Evolutionary conservation across 2,888 invertebrate genomes (phyloP), one percentile per base, ranked within the genome.

Genomic region (Catocala fraxini): DNA sequence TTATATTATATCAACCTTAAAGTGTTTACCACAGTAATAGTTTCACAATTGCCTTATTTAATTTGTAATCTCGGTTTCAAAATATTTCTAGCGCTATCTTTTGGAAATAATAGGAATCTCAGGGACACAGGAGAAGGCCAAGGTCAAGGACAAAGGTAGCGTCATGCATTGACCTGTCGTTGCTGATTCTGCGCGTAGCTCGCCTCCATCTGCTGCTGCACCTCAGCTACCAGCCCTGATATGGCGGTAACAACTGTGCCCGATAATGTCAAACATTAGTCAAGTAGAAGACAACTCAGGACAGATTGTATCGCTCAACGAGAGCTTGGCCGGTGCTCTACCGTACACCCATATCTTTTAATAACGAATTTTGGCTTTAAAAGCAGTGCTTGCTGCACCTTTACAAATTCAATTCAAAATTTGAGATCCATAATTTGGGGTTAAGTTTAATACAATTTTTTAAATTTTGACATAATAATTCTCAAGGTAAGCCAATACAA

Each of bases 141-240:
- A 72, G 51, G 49, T 42, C 35, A 39, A 39, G 35, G 35, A 9
- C 9, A 6, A 39, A 39, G 35, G 65, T 68, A 64, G 73, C 71
- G 72, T 71, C 93, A 93, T 93, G 92, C 93, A 90, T 86, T 87
- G 92, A 94, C 94, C 94, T 94, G 94, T 88, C 89, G 82, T 83
- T 92, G 93, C 87, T 91, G 92, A 87, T 87, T 89, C 84, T 90
- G 90, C 79, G 86, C 88, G 90, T 90, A 89, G 89, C 88, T 88
- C 89, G 93, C 95, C 90, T 96, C 95, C 95, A 96, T 93, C 95
- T 96, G 96, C 88, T 96, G 96, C 92, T 96, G 96, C 95, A 97
- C 97, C 92, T 97, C 97, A 82, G 96, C 96, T 94, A 97, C 95
- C 92, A 97, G 96, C 89, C 96, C 97, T 89, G 97, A 96, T 95